Percentiles rank a stretch among this genome's conserved stretches.
These are phyloP conservation scores for Ctenomys sociabilis DNA, from an alignment of 2,113 vertebrate species.

Conservation along the genomic window DNA sequence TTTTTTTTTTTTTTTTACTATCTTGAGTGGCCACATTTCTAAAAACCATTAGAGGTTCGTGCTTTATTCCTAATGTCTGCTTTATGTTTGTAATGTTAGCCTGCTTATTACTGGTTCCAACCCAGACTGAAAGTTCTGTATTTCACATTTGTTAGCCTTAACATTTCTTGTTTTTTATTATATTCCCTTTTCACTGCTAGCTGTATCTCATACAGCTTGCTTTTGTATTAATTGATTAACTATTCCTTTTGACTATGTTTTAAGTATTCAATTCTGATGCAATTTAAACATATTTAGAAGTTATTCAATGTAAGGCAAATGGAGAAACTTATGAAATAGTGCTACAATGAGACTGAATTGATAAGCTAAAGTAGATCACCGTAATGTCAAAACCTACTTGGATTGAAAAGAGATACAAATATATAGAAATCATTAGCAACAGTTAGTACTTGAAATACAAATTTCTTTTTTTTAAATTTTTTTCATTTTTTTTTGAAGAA, in stretches of 20 bases:
- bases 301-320: background rate
- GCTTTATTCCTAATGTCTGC: background rate
- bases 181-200: background rate
- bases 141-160: background rate
- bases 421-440: background rate
- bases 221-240: background rate
- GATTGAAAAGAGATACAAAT: background rate
- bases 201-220: background rate
- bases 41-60: background rate
- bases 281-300: background rate
- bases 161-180: background rate
- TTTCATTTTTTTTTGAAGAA: too few species aligned
- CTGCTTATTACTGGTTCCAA: background rate
- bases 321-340: background rate
- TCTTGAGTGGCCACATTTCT: background rate
- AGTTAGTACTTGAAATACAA: background rate
- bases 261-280: background rate
- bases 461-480: too few species aligned
- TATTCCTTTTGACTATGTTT: background rate
- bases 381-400: background rate
- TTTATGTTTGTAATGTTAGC: background rate
- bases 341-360: background rate
- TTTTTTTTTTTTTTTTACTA: too few species aligned
- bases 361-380: background rate
- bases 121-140: background rate